Conservation (phyloP, 2,113 vertebrate species). For the Okapia johnstoni region DNA sequence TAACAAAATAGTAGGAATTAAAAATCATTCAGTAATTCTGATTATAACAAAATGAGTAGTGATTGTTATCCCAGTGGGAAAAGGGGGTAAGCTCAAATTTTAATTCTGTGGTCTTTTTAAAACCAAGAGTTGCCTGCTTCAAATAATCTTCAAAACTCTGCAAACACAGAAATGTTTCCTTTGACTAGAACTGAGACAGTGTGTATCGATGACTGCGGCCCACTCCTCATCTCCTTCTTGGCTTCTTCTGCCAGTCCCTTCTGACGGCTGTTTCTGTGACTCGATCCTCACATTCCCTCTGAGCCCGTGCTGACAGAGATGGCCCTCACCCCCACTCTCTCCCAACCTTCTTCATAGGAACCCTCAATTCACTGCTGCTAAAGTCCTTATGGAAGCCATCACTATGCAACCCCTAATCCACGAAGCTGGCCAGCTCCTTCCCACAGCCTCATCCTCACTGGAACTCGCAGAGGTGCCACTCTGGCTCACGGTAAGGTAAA, state of each 20-base stretch:
- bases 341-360: not conserved
- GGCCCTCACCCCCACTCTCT: not conserved
- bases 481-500: not conserved
- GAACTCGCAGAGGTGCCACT: not conserved
- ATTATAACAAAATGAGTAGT: not conserved
- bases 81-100: not conserved
- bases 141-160: slow-evolving; percentile 2
- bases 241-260: not conserved
- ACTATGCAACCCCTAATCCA: not conserved
- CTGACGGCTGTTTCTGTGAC: not conserved
- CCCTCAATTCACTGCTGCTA: not conserved
- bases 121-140: not conserved
- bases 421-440: not conserved
- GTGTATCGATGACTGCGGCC: not conserved
- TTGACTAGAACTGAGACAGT: not conserved
- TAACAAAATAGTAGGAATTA: not conserved
- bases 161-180: not conserved
- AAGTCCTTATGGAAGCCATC: not conserved
- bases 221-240: not conserved
- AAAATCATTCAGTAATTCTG: slow-evolving; percentile 14
- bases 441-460: too few relatives aligned
- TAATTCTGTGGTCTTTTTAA: not conserved
- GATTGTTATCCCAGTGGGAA: not conserved
- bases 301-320: not conserved
- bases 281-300: not conserved